Evolutionary conservation across 2,888 invertebrate species (phyloP).

Genomic region (Synanthedon vespiformis): DNA sequence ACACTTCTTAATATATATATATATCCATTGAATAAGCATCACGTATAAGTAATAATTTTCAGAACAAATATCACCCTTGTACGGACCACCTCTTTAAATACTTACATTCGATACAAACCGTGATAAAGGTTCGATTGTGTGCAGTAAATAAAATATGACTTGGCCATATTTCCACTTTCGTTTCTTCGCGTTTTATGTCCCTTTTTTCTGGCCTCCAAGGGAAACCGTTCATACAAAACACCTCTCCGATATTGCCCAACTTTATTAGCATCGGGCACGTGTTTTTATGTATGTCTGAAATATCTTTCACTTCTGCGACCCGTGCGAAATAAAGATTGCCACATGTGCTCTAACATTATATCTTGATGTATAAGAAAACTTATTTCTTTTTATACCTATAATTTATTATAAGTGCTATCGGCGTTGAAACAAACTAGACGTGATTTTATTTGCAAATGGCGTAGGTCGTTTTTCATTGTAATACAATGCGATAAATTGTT

Average conservation of each 20-base stretch:
- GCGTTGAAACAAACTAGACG: slow-evolving; percentile 22
- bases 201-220: slow-evolving; percentile 56
- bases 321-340: slow-evolving; percentile 51
- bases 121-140: slow-evolving; percentile 69
- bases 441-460: slow-evolving; percentile 26
- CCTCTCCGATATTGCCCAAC: slow-evolving; percentile 63
- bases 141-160: slow-evolving; percentile 71
- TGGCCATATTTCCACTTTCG: slow-evolving; percentile 66
- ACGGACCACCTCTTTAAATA: slow-evolving; percentile 32
- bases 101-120: slow-evolving; percentile 59
- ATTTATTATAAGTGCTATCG: slow-evolving; percentile 34
- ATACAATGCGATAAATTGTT: background rate
- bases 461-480: slow-evolving; percentile 21
- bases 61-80: background rate
- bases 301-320: slow-evolving; percentile 54
- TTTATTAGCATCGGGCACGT: slow-evolving; percentile 66
- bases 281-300: slow-evolving; percentile 63
- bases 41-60: too few species aligned
- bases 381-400: slow-evolving; percentile 36
- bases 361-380: slow-evolving; percentile 41
- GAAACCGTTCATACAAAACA: slow-evolving; percentile 67
- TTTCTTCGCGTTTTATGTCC: slow-evolving; percentile 62
- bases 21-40: too few species aligned
- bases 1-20: too few species aligned
- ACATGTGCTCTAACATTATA: slow-evolving; percentile 44